Evolutionary conservation across 2,888 invertebrate genomes (phyloP).

Genomic region (Conistra vaccinii): DNA sequence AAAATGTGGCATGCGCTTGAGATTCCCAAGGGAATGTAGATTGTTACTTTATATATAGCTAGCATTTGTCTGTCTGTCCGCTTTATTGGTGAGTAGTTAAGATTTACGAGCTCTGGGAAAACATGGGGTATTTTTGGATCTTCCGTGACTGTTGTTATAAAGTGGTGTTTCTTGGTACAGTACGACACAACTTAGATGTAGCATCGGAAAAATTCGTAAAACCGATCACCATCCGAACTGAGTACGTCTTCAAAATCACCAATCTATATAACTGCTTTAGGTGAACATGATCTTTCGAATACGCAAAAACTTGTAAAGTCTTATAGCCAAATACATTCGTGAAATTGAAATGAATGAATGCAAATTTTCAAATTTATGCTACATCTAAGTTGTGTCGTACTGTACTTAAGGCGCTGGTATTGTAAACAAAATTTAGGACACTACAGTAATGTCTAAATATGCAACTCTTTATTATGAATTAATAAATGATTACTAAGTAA

Average conservation of each 20-base stretch:
- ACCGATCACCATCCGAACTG: no score
- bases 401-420: not conserved
- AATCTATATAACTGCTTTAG: no score
- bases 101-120: slow-evolving; percentile 81
- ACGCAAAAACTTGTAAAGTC: no score
- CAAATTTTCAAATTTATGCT: no score
- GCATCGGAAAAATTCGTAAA: no score
- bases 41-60: slow-evolving; percentile 77
- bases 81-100: slow-evolving; percentile 80
- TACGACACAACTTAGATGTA: no score
- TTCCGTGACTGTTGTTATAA: slow-evolving; percentile 18
- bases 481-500: not conserved
- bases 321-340: no score
- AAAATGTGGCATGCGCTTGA: slow-evolving; percentile 56
- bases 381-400: no score
- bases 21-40: slow-evolving; percentile 80
- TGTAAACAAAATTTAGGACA: not conserved
- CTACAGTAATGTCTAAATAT: not conserved
- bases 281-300: no score
- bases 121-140: slow-evolving; percentile 73
- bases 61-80: slow-evolving; percentile 85
- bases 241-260: no score
- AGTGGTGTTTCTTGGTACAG: slow-evolving; percentile 18
- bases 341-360: no score
- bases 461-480: not conserved